Base-by-base conservation (phyloP, 2,888 invertebrate genomes). In the Cryptus armator region DNA sequence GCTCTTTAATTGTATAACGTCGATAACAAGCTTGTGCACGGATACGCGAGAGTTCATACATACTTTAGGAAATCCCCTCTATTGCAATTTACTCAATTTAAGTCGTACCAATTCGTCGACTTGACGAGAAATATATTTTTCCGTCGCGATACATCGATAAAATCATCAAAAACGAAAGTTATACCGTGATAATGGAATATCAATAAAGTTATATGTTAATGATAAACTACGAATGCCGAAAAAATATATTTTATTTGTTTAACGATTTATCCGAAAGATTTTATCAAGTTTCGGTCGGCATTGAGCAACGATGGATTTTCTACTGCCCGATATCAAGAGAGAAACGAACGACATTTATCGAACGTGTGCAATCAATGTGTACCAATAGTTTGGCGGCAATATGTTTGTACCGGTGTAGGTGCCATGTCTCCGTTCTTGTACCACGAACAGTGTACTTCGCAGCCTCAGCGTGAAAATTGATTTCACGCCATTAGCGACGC, bases 401-500 rank as follows among this genome's bases (percentile, higher is more conserved):
- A 59, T 51, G 16, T 48, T 78, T 48, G 68, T 59, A 70, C n/a
- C 64, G 16, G 37, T n/a, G 10, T 64, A 64, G 32, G 24, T 10
- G 32, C 48, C 48, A 48, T 64, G 48, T 37, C 32, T 32, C 12
- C 29, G 19, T 16, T 75, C 59, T 48, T 46, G 74, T 75, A 48
- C 48, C 64, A 48, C 64, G 32, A 62, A 48, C 48, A 48, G 64
- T 62, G 62, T 83, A 68, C 80, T 83, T 84, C 84, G 83, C 62
- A 80, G 80, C 77, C 83, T 87, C 83, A 76, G 77, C 76, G 79
- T 82, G 80, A 87, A 88, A 89, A 90, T 89, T 87, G 87, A 87
- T 89, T 90, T 86, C 86, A 86, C 86, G 87, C 86, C 64, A 88
- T 85, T 87, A 87, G 85, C 79, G 82, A 83, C 86, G 86, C 76